Base-by-base conservation (phyloP, 2,888 invertebrate genomes). In the Stenurella melanura region DNA sequence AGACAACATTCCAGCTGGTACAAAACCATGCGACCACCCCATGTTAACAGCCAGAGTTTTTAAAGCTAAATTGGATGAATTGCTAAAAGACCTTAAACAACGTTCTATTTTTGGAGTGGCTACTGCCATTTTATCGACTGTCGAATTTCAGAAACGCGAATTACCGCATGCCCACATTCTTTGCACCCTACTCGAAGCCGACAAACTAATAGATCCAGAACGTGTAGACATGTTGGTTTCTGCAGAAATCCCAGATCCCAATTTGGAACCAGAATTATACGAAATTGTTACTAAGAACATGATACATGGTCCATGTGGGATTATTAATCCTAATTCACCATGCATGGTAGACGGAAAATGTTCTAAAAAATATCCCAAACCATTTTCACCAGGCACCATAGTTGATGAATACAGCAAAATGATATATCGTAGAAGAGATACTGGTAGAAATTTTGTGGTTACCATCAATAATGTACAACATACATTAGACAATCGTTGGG, bases 221-320 rank as follows among this genome's bases (percentile, higher is more conserved):
- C 4, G 18, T 3, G 54, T 72, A 11, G 72, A 72, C 18, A 3
- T 18, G 6, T 11, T 72, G 4, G 63, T 72, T 4, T 15, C 18
- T 0, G 61, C 63, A 0, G 72, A 72, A 21, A 72, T 66, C 26
- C 73, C 68, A 3, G 61, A 68, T 30, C 3, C 3, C 5, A 3
- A 50, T 1, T n/a, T n/a, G 0, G 68, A 73, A 17, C 50, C 58
- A 12, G 38, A 69, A 12, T 17, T 76, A 42, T 50, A 76, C 21
- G 63, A 60, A 12, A 61, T 68, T 11, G 70, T 80, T 26, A 68
- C 61, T 83, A 86, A 79, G 75, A 18, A 71, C 70, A 90, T 89
- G 87, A 82, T 87, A 54, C 89, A 90, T 86, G 89, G 88, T 58
- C 89, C 89, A 61, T 89, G 89, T 81, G 89, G 89, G 0, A 18